Percentiles rank a stretch among this genome's conserved stretches.
Conservation (phyloP, 2,888 invertebrate species). For the Rhingia rostrata region DNA sequence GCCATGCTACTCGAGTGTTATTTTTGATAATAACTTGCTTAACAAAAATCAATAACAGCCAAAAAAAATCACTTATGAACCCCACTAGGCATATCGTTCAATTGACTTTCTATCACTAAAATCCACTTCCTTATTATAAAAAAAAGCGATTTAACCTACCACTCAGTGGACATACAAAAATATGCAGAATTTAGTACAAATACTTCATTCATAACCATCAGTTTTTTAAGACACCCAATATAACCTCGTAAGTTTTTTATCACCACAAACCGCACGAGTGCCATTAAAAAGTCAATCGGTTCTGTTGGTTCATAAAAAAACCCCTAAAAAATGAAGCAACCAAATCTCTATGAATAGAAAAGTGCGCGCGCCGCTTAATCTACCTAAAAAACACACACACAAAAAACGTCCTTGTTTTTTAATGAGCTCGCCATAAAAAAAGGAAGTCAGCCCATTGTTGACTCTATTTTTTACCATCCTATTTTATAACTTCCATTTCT, state of each 20-base stretch:
- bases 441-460: constrained; percentile 24
- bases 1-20: too few relatives aligned
- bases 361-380: constrained; percentile 54
- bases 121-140: too few relatives aligned
- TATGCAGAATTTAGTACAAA: not conserved
- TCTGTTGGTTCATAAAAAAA: constrained; percentile 37
- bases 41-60: too few relatives aligned
- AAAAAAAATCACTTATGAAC: too few relatives aligned
- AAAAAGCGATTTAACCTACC: too few relatives aligned
- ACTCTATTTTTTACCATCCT: constrained; percentile 25
- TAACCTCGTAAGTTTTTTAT: constrained; percentile 15
- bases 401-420: constrained; percentile 42
- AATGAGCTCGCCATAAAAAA: constrained; percentile 54
- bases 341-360: constrained; percentile 37
- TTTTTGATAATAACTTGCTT: too few relatives aligned
- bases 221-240: not conserved
- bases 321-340: constrained; percentile 14
- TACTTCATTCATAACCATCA: not conserved
- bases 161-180: too few relatives aligned
- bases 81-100: too few relatives aligned
- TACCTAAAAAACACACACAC: constrained; percentile 17
- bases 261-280: constrained; percentile 29
- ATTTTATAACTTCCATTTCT: constrained; percentile 35
- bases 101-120: too few relatives aligned
- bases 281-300: constrained; percentile 48